Evolutionary conservation across 2,888 invertebrate genomes (phyloP), one percentile per base, ranked within the genome.

Genomic region (Smittia sp.): DNA sequence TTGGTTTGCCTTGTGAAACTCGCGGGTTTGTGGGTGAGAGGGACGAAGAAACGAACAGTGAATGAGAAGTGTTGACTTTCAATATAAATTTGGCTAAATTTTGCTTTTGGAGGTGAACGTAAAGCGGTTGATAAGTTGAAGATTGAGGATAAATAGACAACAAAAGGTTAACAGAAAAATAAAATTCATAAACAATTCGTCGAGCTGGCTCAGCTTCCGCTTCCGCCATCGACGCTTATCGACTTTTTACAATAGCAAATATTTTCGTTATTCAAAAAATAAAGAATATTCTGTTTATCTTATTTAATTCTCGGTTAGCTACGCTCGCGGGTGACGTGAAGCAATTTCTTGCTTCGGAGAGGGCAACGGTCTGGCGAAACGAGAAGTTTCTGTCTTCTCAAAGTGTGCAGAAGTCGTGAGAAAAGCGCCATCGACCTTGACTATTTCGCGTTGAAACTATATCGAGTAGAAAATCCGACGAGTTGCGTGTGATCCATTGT

Each of bases 41-140:
- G 20, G 58, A 13, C 22, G 18, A 46, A 20, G 58, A 58, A 58
- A 58, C 46, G 46, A 58, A 58, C 22, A 58, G 58, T 58, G 22
- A 58, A 58, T 58, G n/a, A 22, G 58, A n/a, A 46, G 46, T n/a
- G n/a, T 4, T 52, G 15, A n/a, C 18, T 22, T 22, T 58, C 58
- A 58, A 58, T 58, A 58, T 58, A 58, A 58, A 58, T 58, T 58
- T 58, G 58, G 58, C 58, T 58, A 58, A 58, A 58, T 58, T 58
- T 58, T 22, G 18, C 58, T 58, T 58, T 22, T 58, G 2, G 7
- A 58, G 58, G n/a, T 4, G 22, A 58, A 58, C 58, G 58, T 20
- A 58, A 13, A 58, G 46, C 32, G 15, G 46, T 46, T 46, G 46
- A 46, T 46, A 46, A 15, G 46, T 46, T n/a, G 46, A 46, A 46